phyloP scores from a whole-genome alignment of 1,140 invertebrate genomes.

The Ooceraea biroi region DNA sequence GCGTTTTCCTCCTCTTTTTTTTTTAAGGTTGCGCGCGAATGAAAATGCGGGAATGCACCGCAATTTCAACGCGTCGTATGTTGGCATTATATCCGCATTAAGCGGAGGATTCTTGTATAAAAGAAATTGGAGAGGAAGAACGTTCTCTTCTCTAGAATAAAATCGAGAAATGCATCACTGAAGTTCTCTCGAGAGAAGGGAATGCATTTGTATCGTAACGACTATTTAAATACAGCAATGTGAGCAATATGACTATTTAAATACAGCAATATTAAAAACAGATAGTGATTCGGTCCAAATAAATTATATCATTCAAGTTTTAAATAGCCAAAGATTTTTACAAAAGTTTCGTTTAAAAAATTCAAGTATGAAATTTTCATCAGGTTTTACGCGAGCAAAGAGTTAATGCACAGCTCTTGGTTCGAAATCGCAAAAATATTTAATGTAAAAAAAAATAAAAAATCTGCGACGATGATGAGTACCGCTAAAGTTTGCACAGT shows the following conservation, averaged over 20 bases:
- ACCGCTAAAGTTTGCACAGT: background rate
- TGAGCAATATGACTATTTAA: background rate
- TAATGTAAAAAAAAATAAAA: background rate
- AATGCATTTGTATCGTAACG: background rate
- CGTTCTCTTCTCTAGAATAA: background rate
- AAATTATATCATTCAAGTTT: background rate
- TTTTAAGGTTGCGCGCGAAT: slow-evolving; percentile 18
- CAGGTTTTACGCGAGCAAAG: background rate
- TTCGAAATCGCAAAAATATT: slow-evolving; percentile 15
- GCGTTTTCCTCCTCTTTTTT: slow-evolving; percentile 13
- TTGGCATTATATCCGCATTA: slow-evolving; percentile 39
- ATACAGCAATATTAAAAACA: background rate
- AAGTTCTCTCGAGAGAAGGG: background rate
- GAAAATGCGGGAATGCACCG: slow-evolving; percentile 21
- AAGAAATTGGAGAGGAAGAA: background rate
- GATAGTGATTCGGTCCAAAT: background rate
- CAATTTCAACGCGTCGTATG: background rate
- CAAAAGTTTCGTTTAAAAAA: background rate
- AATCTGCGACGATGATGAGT: background rate
- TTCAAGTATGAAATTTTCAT: background rate
- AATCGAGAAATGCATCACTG: background rate
- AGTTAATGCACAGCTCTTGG: background rate
- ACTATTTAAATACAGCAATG: background rate
- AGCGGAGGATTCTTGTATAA: background rate
- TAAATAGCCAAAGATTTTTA: too few species aligned